Conservation (phyloP, 2,113 vertebrate species). For the Glaucomys volans region DNA sequence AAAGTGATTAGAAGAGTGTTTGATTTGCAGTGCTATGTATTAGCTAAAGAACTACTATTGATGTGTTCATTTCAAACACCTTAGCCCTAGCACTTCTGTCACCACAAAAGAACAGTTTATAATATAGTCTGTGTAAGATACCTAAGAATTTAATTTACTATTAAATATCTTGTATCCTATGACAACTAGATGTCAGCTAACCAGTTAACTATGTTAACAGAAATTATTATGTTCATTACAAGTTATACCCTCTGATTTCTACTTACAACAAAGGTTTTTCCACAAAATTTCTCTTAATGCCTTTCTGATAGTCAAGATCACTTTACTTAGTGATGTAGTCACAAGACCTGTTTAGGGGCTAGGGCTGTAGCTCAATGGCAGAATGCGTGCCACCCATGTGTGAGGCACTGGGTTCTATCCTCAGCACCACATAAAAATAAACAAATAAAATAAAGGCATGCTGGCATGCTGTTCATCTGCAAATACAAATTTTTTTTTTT, state of each 20-base stretch:
- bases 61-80: background rate
- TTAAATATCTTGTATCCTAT: background rate
- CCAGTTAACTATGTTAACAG: background rate
- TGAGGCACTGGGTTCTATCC: too few relatives aligned
- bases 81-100: background rate
- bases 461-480: too few relatives aligned
- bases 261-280: slow-evolving; percentile 11
- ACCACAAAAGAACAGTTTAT: background rate
- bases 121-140: background rate
- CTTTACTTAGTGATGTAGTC: slow-evolving; percentile 62
- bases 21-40: background rate
- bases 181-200: background rate
- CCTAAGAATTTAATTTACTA: background rate
- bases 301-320: slow-evolving; percentile 44
- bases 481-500: too few relatives aligned
- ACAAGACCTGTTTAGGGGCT: background rate
- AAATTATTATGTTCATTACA: slow-evolving; percentile 1
- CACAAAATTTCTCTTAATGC: slow-evolving; percentile 32
- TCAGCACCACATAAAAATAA: too few relatives aligned
- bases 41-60: background rate
- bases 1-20: background rate
- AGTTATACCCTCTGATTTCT: background rate
- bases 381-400: too few relatives aligned
- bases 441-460: too few relatives aligned
- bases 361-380: too few relatives aligned